Evolutionary conservation across 2,797 vertebrate genomes (phyloP), one percentile per base, ranked within the genome.

Genomic region (Momotus momota): DNA sequence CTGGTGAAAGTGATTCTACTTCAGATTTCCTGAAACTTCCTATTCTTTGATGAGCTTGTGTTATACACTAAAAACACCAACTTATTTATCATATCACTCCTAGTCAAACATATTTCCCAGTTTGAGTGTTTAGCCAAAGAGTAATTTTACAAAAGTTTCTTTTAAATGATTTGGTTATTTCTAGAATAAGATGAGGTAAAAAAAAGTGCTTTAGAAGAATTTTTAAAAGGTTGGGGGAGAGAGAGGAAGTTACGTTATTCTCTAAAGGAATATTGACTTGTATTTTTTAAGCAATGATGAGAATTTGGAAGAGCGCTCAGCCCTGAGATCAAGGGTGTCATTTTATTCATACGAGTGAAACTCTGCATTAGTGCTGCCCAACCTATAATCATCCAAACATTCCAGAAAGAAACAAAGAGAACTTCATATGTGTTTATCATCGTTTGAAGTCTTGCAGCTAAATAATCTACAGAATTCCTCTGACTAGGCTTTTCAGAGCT

Each of bases 391-490:
- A 3, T 27, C 3, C 35, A 71, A 78, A 66, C 35, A 57, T 22
- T 3, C 10, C 19, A 17, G 5, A 65, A 75, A 79, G 6, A 72
- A 66, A n/a, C 8, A 58, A 22, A 67, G 14, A 27, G 1, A 49
- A 14, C 12, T 46, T 45, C 21, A 31, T 61, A 48, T 0, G 16
- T 35, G 6, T 49, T 60, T 0, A 1, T 27, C 1, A 7, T 26
- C 11, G 83, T 85, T 80, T 81, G 12, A 70, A 22, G 6, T 65
- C 90, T 45, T 72, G 2, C 21, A 61, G 12, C 6, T 79, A 43
- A 71, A 22, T 75, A 3, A 22, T 46, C 7, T 14, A 49, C 11
- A 90, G 4, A 62, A 62, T 64, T 80, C 15, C 48, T 78, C 55
- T 51, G 8, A 15, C 10, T 41, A 14, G 22, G 8, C 5, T 71